Percentiles rank a stretch among this genome's conserved stretches.
These are phyloP conservation scores for Ictalurus punctatus DNA, from an alignment of 2,113 vertebrate genomes.

Conservation along the genomic window DNA sequence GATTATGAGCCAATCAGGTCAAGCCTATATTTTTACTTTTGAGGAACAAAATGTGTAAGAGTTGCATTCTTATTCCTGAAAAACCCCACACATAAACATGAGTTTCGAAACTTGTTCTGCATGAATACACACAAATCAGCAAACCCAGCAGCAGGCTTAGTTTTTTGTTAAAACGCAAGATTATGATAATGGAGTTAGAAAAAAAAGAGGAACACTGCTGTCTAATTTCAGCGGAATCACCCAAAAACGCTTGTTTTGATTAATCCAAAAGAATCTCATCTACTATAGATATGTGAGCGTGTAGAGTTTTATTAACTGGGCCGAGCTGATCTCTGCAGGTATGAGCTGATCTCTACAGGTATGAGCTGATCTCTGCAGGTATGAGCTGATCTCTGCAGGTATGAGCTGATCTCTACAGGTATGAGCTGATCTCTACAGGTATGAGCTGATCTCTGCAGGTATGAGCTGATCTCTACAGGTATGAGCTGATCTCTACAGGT, in stretches of 20 bases:
- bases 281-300: no score
- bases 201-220: not conserved
- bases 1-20: not conserved
- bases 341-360: no score
- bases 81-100: constrained; percentile 44
- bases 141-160: not conserved
- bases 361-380: no score
- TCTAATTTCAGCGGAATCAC: constrained; percentile 5
- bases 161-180: constrained; percentile 31
- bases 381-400: no score
- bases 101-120: constrained; percentile 26
- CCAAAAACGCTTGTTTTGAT: not conserved
- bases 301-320: not conserved
- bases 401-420: no score
- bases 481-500: no score
- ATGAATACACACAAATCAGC: constrained; percentile 41
- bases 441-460: no score
- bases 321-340: not conserved
- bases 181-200: constrained; percentile 14
- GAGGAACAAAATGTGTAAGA: constrained; percentile 10
- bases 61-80: not conserved
- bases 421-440: no score
- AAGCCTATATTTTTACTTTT: not conserved
- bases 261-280: not conserved
- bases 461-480: no score